Conservation (phyloP, 2,797 vertebrate species). For the Anas bahamensis region DNA sequence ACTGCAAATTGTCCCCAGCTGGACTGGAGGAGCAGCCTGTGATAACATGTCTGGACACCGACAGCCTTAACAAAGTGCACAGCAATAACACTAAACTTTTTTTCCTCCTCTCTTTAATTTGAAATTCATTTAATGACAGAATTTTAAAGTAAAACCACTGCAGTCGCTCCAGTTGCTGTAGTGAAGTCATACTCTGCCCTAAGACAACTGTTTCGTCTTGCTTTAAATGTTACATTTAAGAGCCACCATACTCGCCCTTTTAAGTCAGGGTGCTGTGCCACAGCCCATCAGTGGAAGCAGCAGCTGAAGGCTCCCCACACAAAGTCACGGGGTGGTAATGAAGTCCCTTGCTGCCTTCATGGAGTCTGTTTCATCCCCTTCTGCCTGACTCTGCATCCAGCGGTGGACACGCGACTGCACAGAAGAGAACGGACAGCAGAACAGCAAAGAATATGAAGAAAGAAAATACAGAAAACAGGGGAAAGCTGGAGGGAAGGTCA, state of each 20-base stretch:
- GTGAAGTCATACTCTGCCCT: neutral
- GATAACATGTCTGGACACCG: fast-evolving
- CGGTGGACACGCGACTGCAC: neutral
- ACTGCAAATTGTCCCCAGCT: neutral
- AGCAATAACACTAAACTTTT: neutral
- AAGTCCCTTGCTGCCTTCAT: neutral
- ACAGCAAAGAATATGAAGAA: neutral
- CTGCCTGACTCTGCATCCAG: neutral
- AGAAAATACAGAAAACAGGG: neutral
- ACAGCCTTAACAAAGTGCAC: neutral
- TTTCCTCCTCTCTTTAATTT: neutral
- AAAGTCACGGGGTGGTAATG: neutral
- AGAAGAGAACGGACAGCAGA: neutral
- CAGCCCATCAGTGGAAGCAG: neutral
- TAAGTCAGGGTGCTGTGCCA: neutral
- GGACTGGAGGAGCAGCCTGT: neutral
- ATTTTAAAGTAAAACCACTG: neutral
- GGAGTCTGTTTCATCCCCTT: neutral
- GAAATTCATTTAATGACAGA: neutral
- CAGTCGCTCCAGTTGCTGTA: neutral
- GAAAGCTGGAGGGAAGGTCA: neutral
- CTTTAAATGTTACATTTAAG: neutral
- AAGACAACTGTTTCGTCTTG: neutral
- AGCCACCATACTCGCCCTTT: neutral
- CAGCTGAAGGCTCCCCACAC: neutral